Conservation (phyloP, 2,113 vertebrate genomes). For the Atherinomorus stipes region DNA sequence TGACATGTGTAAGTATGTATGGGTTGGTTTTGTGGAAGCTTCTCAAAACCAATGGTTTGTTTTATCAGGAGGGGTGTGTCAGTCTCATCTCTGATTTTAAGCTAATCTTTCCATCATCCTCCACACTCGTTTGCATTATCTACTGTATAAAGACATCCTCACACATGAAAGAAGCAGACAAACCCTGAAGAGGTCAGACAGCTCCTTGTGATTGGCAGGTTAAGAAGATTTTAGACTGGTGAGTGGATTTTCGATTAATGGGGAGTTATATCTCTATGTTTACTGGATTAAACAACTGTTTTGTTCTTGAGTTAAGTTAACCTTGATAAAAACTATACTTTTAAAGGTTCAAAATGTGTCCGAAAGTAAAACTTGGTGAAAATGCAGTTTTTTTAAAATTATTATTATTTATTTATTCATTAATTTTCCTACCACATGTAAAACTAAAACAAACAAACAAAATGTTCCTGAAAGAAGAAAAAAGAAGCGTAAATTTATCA, state of each 20-base stretch:
- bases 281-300: not conserved
- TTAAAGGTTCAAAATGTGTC: no score
- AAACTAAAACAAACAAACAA: no score
- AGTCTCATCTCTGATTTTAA: not conserved
- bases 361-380: no score
- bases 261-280: not conserved
- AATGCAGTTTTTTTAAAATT: no score
- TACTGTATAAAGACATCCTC: constrained; percentile 16
- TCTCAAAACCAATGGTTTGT: no score
- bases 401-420: no score
- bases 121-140: not conserved
- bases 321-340: not conserved
- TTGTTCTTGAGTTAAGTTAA: not conserved
- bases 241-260: not conserved
- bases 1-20: not conserved
- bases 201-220: not conserved
- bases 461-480: no score
- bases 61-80: not conserved
- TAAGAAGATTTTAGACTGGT: not conserved
- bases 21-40: not conserved
- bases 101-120: not conserved
- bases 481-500: no score
- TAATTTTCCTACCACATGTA: no score
- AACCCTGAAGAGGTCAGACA: not conserved
- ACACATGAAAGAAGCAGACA: not conserved